Evolutionary conservation across 2,888 invertebrate genomes (phyloP).

Genomic region (Tenthredo mesomela): DNA sequence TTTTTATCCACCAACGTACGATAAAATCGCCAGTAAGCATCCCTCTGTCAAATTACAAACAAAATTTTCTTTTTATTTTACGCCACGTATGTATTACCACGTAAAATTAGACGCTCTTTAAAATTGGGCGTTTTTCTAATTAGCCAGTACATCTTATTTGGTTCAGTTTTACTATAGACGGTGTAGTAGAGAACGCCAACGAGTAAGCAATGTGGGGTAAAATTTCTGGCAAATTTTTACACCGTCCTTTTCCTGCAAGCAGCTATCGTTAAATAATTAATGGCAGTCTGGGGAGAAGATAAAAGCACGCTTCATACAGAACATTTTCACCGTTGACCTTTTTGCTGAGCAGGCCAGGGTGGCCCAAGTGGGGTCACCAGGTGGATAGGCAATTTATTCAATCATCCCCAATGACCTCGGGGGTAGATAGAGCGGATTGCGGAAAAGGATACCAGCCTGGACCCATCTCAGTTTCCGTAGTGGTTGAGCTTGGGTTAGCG

Average conservation of each 20-base stretch:
- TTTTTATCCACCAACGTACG: background rate
- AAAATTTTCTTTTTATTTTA: background rate
- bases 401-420: conserved; percentile 41
- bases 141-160: background rate
- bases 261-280: conserved; percentile 24
- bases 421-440: conserved; percentile 36
- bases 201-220: background rate
- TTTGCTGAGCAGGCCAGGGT: background rate
- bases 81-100: background rate
- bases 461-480: conserved; percentile 39
- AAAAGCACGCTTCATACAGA: background rate
- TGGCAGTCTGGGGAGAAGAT: background rate
- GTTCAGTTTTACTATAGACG: background rate
- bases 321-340: conserved; percentile 28
- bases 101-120: background rate
- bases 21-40: background rate
- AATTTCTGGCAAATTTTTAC: background rate
- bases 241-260: background rate
- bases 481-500: conserved; percentile 10
- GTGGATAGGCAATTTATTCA: conserved; percentile 41
- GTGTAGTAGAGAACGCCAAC: background rate
- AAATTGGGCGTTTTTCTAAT: background rate
- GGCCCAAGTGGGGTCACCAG: conserved; percentile 25
- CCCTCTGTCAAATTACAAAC: background rate
- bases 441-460: conserved; percentile 19